A percentile compares a stretch with the other conserved stretches of the same genome.
phyloP scores from a whole-genome alignment of 2,888 invertebrate species.

The Eristalis intricaria region DNA sequence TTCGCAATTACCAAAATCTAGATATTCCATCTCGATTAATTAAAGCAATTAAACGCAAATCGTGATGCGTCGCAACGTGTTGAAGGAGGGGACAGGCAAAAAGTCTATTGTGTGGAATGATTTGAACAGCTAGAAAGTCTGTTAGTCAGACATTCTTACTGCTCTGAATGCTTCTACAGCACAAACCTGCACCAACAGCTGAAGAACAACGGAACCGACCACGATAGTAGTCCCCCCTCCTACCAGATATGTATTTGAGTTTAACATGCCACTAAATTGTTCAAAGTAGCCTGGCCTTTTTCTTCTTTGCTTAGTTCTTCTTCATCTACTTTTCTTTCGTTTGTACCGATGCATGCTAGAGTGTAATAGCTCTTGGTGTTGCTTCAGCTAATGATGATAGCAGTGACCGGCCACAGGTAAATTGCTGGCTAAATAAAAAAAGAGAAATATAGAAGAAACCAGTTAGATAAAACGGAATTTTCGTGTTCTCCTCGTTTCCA shows the following conservation, averaged over 20 bases:
- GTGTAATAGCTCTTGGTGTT: slow-evolving; percentile 66
- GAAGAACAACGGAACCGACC: slow-evolving; percentile 66
- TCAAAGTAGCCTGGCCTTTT: slow-evolving; percentile 30
- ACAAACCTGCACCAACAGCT: slow-evolving; percentile 51
- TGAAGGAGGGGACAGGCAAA: slow-evolving; percentile 4
- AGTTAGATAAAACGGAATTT: slow-evolving; percentile 69
- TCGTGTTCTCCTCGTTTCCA: slow-evolving; percentile 43
- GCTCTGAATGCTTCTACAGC: slow-evolving; percentile 60
- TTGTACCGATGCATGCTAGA: slow-evolving; percentile 51
- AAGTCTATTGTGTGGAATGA: slow-evolving; percentile 58
- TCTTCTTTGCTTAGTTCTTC: slow-evolving; percentile 29
- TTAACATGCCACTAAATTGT: slow-evolving; percentile 64
- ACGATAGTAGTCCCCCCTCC: slow-evolving; percentile 40
- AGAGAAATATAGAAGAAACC: slow-evolving; percentile 46
- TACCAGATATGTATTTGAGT: slow-evolving; percentile 50
- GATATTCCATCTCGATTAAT: slow-evolving; percentile 52
- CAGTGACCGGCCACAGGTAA: slow-evolving; percentile 70
- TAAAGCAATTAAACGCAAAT: slow-evolving; percentile 51
- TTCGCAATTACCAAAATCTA: slow-evolving; percentile 54
- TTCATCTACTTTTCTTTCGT: slow-evolving; percentile 32
- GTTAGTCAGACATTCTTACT: slow-evolving; percentile 61
- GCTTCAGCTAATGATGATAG: slow-evolving; percentile 65
- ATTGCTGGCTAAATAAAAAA: slow-evolving; percentile 49
- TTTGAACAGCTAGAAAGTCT: slow-evolving; percentile 67
- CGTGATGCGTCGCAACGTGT: slow-evolving; percentile 20